These are phyloP conservation scores for Caenorhabditis panamensis DNA, from an alignment of 2,888 invertebrate genomes.

Conservation along the genomic window DNA sequence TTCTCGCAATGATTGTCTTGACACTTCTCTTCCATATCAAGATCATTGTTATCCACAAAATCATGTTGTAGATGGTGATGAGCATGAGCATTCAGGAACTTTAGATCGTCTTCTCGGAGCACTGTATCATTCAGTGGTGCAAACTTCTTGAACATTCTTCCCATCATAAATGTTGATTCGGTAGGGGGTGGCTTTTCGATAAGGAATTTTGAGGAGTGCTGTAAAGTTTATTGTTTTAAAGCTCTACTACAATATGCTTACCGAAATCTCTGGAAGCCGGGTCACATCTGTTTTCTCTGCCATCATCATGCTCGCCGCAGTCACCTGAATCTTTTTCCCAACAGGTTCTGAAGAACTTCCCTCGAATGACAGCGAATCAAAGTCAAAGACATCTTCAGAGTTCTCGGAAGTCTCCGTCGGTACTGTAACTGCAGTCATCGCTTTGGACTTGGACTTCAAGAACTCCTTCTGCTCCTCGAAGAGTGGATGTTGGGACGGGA, in stretches of 20 bases:
- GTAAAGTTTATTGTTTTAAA: not conserved
- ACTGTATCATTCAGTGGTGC: slow-evolving; percentile 54
- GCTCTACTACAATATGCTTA: not conserved
- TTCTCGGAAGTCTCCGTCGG: slow-evolving; percentile 47
- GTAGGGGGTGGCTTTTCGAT: slow-evolving; percentile 23
- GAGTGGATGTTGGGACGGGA: slow-evolving; percentile 51
- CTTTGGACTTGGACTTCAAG: slow-evolving; percentile 41
- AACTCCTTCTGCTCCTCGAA: slow-evolving; percentile 59
- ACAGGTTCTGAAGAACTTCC: not conserved
- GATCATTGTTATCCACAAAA: slow-evolving; percentile 65
- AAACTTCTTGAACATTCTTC: slow-evolving; percentile 64
- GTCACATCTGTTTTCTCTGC: slow-evolving; percentile 33
- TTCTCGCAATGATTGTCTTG: slow-evolving; percentile 62
- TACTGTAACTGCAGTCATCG: not conserved
- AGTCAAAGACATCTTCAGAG: slow-evolving; percentile 51
- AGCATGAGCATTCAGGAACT: slow-evolving; percentile 64
- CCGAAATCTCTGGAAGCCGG: slow-evolving; percentile 26
- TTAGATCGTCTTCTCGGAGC: slow-evolving; percentile 56
- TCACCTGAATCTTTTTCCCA: slow-evolving; percentile 38
- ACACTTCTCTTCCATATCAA: slow-evolving; percentile 64
- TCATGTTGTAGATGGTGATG: slow-evolving; percentile 66
- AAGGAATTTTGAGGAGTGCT: slow-evolving; percentile 54
- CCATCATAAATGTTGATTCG: slow-evolving; percentile 43
- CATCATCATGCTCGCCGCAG: slow-evolving; percentile 40
- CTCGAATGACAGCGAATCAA: slow-evolving; percentile 21